A percentile compares a stretch with the other conserved stretches of the same genome.
Evolutionary conservation across 1,140 invertebrate genomes (phyloP).

Genomic region (Lasioglossum albipes): DNA sequence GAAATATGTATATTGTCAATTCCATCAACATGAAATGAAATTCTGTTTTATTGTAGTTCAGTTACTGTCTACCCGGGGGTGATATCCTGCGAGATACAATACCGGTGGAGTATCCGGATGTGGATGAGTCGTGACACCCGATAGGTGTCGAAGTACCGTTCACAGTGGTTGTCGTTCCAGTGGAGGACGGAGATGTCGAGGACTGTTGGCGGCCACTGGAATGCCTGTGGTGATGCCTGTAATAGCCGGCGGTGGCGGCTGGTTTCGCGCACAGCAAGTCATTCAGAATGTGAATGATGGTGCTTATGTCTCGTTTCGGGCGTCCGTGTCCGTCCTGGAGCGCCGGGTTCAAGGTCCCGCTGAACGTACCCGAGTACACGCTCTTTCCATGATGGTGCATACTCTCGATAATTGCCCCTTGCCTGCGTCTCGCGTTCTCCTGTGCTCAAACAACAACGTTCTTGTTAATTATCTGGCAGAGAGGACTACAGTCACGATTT

Average conservation of each 20-base stretch:
- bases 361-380: constrained; percentile 90
- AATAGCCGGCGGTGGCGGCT: constrained; percentile 75
- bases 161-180: constrained; percentile 55
- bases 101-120: constrained; percentile 61
- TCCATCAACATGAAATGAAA: too few species aligned
- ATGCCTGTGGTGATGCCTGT: constrained; percentile 75
- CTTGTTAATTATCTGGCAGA: neutral
- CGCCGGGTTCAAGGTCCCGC: constrained; percentile 95
- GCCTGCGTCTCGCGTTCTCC: constrained; percentile 79
- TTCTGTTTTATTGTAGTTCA: too few species aligned
- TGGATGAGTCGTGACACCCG: constrained; percentile 57
- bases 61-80: too few species aligned
- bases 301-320: constrained; percentile 94
- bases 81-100: neutral
- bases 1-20: too few species aligned
- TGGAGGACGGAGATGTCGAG: constrained; percentile 51
- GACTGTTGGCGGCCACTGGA: constrained; percentile 68
- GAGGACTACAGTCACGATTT: too few species aligned
- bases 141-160: constrained; percentile 46
- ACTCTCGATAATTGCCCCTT: constrained; percentile 93
- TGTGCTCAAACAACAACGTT: constrained; percentile 47
- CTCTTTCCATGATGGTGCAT: constrained; percentile 97
- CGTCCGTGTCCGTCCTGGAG: constrained; percentile 94
- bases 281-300: constrained; percentile 97
- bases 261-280: constrained; percentile 94